Percentiles rank a stretch among this genome's conserved stretches.
These are phyloP conservation scores for Silurus asotus DNA, from an alignment of 2,113 vertebrate species.

Conservation along the genomic window DNA sequence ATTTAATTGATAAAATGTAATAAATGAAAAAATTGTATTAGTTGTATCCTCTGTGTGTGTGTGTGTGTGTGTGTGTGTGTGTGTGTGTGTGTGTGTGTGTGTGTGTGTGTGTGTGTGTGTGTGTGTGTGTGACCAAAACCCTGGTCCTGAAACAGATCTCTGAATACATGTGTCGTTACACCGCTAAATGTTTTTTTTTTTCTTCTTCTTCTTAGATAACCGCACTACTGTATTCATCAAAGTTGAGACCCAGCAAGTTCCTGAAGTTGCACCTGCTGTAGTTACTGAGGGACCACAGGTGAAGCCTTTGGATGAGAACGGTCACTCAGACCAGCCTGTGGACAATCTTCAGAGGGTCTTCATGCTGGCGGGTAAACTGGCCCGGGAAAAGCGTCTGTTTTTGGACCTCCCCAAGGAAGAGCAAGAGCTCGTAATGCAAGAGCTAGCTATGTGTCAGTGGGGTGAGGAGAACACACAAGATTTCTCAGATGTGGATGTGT, in stretches of 20 bases:
- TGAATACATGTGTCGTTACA: no score
- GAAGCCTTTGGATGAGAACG: conserved; percentile 67
- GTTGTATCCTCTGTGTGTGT: no score
- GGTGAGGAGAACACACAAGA: conserved; percentile 53
- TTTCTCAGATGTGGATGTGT: conserved; percentile 72
- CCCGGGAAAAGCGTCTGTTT: conserved; percentile 63
- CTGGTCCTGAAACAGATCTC: no score
- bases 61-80: no score
- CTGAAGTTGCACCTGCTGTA: conserved; percentile 42
- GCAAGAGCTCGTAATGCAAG: conserved; percentile 64
- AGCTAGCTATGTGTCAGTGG: conserved; percentile 73
- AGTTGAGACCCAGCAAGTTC: background rate
- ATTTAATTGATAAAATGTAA: no score
- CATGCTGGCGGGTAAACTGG: conserved; percentile 65
- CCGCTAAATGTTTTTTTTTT: background rate
- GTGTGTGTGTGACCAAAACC: no score
- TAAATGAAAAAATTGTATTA: no score
- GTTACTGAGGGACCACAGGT: conserved; percentile 54
- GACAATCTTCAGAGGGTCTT: conserved; percentile 69
- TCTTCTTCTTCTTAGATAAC: background rate
- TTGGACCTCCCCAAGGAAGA: conserved; percentile 65
- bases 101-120: no score
- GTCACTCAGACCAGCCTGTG: conserved; percentile 61
- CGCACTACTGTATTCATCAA: no score
- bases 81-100: no score